Base-by-base conservation (phyloP, 1,140 invertebrate genomes). In the Limonius californicus region DNA sequence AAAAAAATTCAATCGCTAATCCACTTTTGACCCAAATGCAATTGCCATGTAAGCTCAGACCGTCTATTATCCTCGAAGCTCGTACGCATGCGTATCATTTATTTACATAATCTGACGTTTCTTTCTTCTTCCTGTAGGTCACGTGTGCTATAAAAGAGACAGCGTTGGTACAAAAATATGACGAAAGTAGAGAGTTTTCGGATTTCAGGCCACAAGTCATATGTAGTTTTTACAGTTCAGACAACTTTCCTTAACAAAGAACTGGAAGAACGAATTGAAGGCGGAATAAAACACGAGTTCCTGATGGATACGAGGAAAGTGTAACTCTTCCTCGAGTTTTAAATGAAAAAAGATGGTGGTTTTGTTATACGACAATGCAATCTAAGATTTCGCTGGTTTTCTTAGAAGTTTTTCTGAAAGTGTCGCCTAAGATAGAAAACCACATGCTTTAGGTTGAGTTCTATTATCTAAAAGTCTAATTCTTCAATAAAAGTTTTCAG, bases 11-110 rank as follows among this genome's bases (percentile, higher is more conserved):
- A 59, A 58, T 57, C 50, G 42, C 63, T 68, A 68, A 68, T 65
- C 66, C 59, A 66, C 61, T 65, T 68, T 61, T 68, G 61, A 68
- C 66, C 66, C 66, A 66, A 68, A 68, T 68, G 66, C 66, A 61
- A 65, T 68, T 68, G 64, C 64, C 66, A 43, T 68, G 66, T 68
- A 68, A 68, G 56, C 56, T 43, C 56, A 21, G 19, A 20, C 21
- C 30, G 35, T 58, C 19, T 58, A 58, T 58, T 43, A 58, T 43
- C 56, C 35, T 58, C 2, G 6, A n/a, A 19, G 8, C 11, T 18
- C 2, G 45, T 50, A 50, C 45, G 45, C 45, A 50, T 50, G 45
- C 45, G 45, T 50, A 18, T 19, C 9, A 50, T 21, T 50, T 50
- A 50, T 50, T 50, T 50, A 50, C 45, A 50, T 50, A 50, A 50